Conservation (phyloP, 2,797 vertebrate species). For the Gobionotothen gibberifrons region DNA sequence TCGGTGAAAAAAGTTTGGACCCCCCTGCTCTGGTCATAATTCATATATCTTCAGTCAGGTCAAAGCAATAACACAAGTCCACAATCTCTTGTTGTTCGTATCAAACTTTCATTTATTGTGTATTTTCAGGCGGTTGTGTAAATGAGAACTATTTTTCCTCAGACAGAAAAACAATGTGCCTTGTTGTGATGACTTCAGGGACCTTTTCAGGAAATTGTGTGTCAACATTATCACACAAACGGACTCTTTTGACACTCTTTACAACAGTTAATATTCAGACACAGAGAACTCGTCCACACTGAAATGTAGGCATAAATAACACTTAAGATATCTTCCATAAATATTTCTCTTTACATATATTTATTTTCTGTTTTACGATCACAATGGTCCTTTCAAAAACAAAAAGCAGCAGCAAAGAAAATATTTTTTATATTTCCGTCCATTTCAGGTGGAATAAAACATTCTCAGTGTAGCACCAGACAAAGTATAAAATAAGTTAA, state of each 20-base stretch:
- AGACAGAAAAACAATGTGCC: background rate
- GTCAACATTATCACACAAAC: conserved; percentile 13
- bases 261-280: conserved; percentile 52
- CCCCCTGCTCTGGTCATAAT: too few species aligned
- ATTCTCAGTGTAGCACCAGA: conserved; percentile 79
- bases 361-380: conserved; percentile 13
- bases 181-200: background rate
- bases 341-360: conserved; percentile 11
- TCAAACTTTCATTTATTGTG: conserved; percentile 9
- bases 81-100: background rate
- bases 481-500: conserved; percentile 65
- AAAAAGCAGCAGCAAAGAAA: conserved; percentile 63
- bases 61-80: too few species aligned
- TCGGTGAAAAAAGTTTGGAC: too few species aligned
- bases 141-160: background rate
- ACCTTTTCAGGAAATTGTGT: background rate
- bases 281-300: conserved; percentile 43
- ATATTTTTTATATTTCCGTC: conserved; percentile 35
- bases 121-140: background rate
- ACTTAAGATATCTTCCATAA: conserved; percentile 43
- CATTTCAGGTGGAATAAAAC: conserved; percentile 44
- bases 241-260: conserved; percentile 46
- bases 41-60: too few species aligned
- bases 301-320: conserved; percentile 47
- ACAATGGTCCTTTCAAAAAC: conserved; percentile 43